These are phyloP conservation scores for Sarotherodon lohbergeri DNA, from an alignment of 2,113 vertebrate species.

Conservation along the genomic window DNA sequence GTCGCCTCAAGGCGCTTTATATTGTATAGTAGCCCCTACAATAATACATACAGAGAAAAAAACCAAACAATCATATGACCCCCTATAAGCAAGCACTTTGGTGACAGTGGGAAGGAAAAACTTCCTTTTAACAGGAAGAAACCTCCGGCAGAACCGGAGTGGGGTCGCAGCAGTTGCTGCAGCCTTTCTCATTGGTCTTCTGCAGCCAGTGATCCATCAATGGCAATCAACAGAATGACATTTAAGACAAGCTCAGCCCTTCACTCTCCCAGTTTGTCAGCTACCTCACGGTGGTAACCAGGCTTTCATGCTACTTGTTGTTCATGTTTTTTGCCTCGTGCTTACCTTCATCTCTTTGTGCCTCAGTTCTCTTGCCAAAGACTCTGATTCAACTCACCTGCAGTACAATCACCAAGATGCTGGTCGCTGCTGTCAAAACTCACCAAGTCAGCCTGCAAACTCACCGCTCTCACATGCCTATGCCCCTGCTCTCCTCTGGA, in stretches of 20 bases:
- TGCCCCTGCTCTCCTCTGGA: rapidly evolving
- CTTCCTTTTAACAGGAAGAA: background rate
- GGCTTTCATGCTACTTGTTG: background rate
- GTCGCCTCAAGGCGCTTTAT: background rate
- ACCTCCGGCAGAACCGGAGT: background rate
- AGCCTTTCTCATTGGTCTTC: background rate
- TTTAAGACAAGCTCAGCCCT: background rate
- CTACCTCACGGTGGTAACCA: background rate
- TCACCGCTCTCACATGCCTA: background rate
- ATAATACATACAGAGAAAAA: background rate
- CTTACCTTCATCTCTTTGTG: background rate
- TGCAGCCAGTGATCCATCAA: background rate
- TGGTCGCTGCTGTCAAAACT: background rate
- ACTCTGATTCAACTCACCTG: background rate
- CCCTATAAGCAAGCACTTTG: background rate
- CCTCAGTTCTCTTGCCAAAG: background rate
- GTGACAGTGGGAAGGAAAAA: background rate
- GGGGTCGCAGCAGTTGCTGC: background rate
- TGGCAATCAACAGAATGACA: background rate
- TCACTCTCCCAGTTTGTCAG: background rate
- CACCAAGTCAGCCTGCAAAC: background rate
- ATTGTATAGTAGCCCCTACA: rapidly evolving
- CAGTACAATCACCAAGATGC: background rate
- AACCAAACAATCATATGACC: background rate
- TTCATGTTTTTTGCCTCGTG: background rate